Conservation (phyloP, 1,140 invertebrate species). For the Drosophila seguyi region DNA sequence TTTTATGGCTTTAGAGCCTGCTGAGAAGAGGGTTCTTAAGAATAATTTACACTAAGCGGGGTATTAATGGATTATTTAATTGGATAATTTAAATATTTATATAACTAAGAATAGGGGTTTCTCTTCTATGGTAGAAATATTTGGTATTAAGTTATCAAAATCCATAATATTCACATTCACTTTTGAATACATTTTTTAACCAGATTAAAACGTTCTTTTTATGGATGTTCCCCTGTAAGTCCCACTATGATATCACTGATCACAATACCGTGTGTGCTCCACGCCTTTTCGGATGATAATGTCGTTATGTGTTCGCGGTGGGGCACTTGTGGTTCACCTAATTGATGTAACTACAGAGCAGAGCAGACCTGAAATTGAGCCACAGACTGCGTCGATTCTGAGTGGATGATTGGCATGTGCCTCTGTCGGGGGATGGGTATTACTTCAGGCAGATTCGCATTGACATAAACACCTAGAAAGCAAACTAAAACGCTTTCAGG, state of each 20-base stretch:
- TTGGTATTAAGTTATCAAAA: neutral
- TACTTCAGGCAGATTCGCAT: slow-evolving; percentile 13
- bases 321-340: slow-evolving; percentile 38
- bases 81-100: no score
- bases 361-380: slow-evolving; percentile 15
- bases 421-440: slow-evolving; percentile 7
- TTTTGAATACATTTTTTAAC: neutral
- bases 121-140: neutral
- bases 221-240: neutral
- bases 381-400: slow-evolving; percentile 6
- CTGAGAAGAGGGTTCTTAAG: neutral
- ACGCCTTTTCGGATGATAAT: slow-evolving; percentile 40
- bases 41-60: neutral
- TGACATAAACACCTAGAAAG: slow-evolving; percentile 16
- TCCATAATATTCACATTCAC: neutral
- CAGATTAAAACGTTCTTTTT: neutral
- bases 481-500: neutral
- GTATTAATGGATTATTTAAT: no score
- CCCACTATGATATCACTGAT: slow-evolving; percentile 32
- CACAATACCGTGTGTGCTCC: slow-evolving; percentile 16
- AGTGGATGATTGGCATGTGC: slow-evolving; percentile 47
- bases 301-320: slow-evolving; percentile 36
- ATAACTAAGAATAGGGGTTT: neutral
- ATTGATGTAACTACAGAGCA: slow-evolving; percentile 49
- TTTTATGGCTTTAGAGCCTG: neutral